Evolutionary conservation across 2,797 vertebrate species (phyloP), one percentile per base, ranked within the genome.

Genomic region (Rhabdomys pumilio): DNA sequence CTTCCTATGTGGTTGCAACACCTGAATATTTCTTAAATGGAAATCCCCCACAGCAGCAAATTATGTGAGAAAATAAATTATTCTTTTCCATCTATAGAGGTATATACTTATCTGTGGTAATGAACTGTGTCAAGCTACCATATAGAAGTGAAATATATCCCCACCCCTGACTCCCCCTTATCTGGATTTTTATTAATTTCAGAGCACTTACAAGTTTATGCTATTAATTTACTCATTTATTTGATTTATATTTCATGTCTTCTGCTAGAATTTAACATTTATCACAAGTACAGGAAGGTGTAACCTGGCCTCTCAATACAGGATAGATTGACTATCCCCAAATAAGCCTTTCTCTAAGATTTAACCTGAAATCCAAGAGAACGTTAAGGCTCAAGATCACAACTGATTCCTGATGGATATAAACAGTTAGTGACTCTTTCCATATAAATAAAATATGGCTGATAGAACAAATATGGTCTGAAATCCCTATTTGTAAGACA

Each of bases 71-170:
- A 75, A 86, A 63, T 65, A 87, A 47, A 47, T 69, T 89, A 17
- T 31, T 81, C 24, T 67, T 73, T n/a, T n/a, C n/a, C 4, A 90
- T 15, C 17, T 31, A 41, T 55, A 87, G 93, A 3, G 57, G 77
- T n/a, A 63, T 22, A 83, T 73, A 38, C 29, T 89, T 79, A 61
- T 17, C 15, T n/a, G 72, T 87, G 5, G 19, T 72, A 91, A 80
- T 86, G n/a, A 86, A 44, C 26, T 82, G 79, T 92, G 47, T 3
- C 12, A 5, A 79, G 59, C 12, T 67, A 55, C 19, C 0, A 17
- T 41, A 65, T 77, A 41, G 65, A 95, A 77, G 22, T 82, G 17
- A 95, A 87, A 63, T 89, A 57, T 88, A 19, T 47, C 11, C 76
- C 11, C 12, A 19, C 11, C 38, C 59, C 20, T 76, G 8, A 80